Evolutionary conservation across 2,888 invertebrate species (phyloP), one percentile per base, ranked within the genome.

Genomic region (Eledona agricola): DNA sequence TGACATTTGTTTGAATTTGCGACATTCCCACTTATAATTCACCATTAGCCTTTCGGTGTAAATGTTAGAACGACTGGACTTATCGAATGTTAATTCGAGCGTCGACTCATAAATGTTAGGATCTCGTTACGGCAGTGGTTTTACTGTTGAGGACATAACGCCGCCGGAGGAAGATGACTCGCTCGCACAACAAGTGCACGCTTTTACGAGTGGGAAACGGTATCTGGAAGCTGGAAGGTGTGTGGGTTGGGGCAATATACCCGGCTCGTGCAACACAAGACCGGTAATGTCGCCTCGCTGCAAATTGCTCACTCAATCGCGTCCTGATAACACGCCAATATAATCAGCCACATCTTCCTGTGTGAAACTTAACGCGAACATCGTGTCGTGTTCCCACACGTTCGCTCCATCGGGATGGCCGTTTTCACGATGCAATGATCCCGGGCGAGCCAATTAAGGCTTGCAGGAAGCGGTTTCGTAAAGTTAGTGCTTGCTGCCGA

Each of bases 291-390:
- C 43, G 34, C 13, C 35, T 7, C 17, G 19, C 23, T 20, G 59
- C 66, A 67, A 65, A 66, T 65, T 64, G 65, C 62, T 59, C 58
- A 57, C 58, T 58, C 59, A 58, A 61, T 63, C 62, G 58, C 52
- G 46, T 51, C 51, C 55, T 51, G 61, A 64, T 62, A 59, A 58
- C 61, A 59, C 53, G 38, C 57, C 60, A 59, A 59, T 59, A 60
- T 59, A 62, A 64, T 60, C 60, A 63, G 58, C 58, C 42, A 55
- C 55, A 47, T 55, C 55, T 55, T 57, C 50, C 51, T 35, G 45
- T 50, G 19, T 20, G 58, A 29, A 42, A 31, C 31, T 42, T 31
- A 22, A 22, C 17, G 42, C 10, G 38, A 49, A 31, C 49, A 38
- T 28, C 38, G 38, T 15, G 49, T 29, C 38, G 29, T 22, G 49